A percentile compares a stretch with the other conserved stretches of the same genome.
These are phyloP conservation scores for Poicephalus gulielmi DNA, from an alignment of 2,113 vertebrate species.

Conservation along the genomic window DNA sequence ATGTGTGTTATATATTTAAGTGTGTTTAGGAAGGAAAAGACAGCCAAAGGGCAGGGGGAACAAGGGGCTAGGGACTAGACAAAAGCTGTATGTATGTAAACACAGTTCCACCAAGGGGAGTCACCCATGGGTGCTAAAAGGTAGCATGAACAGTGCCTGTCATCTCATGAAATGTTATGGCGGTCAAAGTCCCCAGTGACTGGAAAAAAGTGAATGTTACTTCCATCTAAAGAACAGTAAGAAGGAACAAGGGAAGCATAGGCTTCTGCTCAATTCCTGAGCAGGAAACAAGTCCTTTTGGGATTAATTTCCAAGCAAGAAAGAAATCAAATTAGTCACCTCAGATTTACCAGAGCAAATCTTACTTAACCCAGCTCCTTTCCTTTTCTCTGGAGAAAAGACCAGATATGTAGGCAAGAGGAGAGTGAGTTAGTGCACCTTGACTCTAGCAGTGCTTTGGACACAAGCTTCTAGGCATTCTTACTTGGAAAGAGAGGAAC, in stretches of 20 bases:
- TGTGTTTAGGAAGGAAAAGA: neutral
- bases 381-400: neutral
- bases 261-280: neutral
- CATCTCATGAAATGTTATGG: neutral
- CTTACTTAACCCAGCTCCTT: neutral
- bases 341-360: neutral
- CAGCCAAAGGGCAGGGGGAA: neutral
- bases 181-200: fast-evolving
- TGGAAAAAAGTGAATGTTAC: neutral
- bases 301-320: neutral
- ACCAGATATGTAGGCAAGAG: neutral
- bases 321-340: neutral
- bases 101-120: neutral
- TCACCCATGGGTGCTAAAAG: neutral
- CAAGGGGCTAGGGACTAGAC: neutral
- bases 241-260: neutral
- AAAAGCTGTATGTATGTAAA: neutral
- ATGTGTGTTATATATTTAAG: neutral
- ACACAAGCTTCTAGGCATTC: neutral
- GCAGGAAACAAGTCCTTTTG: neutral
- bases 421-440: neutral
- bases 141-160: fast-evolving
- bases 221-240: neutral
- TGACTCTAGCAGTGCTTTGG: neutral
- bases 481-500: neutral